These are phyloP conservation scores for Panurus biarmicus DNA, from an alignment of 2,113 vertebrate species.

Conservation along the genomic window DNA sequence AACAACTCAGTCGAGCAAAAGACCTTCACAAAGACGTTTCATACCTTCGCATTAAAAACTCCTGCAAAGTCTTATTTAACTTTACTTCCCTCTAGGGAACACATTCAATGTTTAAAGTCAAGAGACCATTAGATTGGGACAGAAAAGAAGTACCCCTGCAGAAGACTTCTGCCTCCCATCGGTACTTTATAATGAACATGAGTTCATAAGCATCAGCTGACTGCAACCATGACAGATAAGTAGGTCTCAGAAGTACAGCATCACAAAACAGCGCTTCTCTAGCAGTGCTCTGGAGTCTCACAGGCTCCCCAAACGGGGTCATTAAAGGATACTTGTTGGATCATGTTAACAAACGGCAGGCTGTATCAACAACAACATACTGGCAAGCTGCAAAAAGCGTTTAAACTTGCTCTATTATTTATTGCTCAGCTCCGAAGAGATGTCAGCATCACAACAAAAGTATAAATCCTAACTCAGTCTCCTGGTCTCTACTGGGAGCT, in stretches of 20 bases:
- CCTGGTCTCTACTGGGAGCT: not conserved
- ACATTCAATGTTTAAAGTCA: not conserved
- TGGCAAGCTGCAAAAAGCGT: slow-evolving; percentile 4
- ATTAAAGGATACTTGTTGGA: not conserved
- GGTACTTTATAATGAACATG: not conserved
- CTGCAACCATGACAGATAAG: not conserved
- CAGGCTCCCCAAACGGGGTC: not conserved
- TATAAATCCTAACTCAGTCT: not conserved
- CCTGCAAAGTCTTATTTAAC: slow-evolving; percentile 6
- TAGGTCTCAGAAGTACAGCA: not conserved
- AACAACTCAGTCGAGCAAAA: not conserved
- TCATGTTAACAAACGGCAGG: not conserved
- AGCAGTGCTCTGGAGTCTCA: not conserved
- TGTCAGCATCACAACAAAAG: not conserved
- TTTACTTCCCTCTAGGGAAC: not conserved
- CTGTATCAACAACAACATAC: not conserved
- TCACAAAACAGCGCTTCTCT: not conserved
- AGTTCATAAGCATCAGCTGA: not conserved
- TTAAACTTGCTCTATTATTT: not conserved
- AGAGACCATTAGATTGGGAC: not conserved
- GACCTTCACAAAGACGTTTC: slow-evolving; percentile 15
- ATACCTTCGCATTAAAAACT: not conserved
- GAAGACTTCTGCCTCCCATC: not conserved
- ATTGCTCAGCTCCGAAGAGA: not conserved
- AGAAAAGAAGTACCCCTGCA: not conserved